phyloP scores from a whole-genome alignment of 35 echinoderm and acorn worm species.

The Heliocidaris erythrogramma region DNA sequence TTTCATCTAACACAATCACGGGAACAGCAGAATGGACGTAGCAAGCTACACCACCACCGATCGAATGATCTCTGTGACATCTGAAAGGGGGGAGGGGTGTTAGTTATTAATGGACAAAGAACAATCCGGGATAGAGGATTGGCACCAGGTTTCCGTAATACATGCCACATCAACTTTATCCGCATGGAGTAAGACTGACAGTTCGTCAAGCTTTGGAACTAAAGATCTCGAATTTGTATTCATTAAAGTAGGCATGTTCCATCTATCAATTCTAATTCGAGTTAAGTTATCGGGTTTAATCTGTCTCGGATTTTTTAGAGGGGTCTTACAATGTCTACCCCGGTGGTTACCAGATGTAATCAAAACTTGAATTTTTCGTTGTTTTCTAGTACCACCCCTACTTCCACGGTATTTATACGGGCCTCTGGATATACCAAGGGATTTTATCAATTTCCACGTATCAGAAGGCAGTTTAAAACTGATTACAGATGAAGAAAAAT shows the following conservation, averaged over 20 bases:
- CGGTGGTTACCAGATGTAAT: no score
- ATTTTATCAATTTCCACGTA: no score
- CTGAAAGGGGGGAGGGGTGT: slow-evolving; percentile 9
- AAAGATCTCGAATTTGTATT: slow-evolving; percentile 1
- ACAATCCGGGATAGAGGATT: background rate
- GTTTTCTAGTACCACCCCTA: no score
- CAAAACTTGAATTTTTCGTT: no score
- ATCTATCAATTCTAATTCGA: background rate
- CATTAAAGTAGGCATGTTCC: background rate
- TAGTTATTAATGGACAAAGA: background rate
- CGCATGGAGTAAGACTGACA: background rate
- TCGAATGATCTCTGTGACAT: background rate
- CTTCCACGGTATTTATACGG: no score
- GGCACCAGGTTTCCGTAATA: slow-evolving; percentile 8
- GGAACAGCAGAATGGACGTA: no score
- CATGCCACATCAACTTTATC: background rate
- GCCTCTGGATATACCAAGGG: no score
- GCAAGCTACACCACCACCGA: background rate
- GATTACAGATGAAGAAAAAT: no score
- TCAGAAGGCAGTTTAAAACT: no score
- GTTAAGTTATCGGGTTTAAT: background rate
- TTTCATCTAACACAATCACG: no score
- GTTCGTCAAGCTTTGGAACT: background rate
- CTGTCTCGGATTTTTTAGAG: background rate
- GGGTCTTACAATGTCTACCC: no score